phyloP scores from a whole-genome alignment of 2,888 invertebrate species.

The Temnothorax unifasciatus region DNA sequence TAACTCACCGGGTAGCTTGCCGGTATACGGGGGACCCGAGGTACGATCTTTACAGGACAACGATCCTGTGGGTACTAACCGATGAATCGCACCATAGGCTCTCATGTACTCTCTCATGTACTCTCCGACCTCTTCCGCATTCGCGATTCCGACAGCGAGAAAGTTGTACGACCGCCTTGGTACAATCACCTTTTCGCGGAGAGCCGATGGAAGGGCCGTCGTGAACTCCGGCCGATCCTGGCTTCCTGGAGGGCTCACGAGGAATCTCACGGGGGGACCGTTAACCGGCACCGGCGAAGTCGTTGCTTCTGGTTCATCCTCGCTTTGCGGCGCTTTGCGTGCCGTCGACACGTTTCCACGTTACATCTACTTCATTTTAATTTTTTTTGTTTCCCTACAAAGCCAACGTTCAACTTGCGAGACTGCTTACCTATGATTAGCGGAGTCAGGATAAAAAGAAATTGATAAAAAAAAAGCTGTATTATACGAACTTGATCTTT shows the following conservation, averaged over 20 bases:
- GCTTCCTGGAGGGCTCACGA: constrained; percentile 30
- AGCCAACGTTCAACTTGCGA: not conserved
- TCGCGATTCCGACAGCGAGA: constrained; percentile 71
- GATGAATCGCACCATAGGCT: constrained; percentile 52
- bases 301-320: not conserved
- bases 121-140: constrained; percentile 72
- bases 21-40: constrained; percentile 16
- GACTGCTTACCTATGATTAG: not conserved
- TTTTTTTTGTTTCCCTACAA: not conserved
- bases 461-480: not conserved
- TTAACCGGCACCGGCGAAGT: constrained; percentile 10
- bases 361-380: not conserved
- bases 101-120: constrained; percentile 42
- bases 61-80: constrained; percentile 68
- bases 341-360: not conserved
- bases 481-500: not conserved
- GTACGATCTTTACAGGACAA: constrained; percentile 58
- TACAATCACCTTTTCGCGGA: constrained; percentile 62
- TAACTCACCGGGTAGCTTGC: constrained; percentile 17
- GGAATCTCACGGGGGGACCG: not conserved
- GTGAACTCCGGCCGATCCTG: not conserved
- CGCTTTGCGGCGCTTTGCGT: not conserved
- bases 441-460: not conserved
- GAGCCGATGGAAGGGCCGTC: constrained; percentile 40
- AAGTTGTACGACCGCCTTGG: constrained; percentile 71